A percentile compares a stretch with the other conserved stretches of the same genome.
phyloP scores from a whole-genome alignment of 1,140 invertebrate genomes.

The Drosophila lacertosa region DNA sequence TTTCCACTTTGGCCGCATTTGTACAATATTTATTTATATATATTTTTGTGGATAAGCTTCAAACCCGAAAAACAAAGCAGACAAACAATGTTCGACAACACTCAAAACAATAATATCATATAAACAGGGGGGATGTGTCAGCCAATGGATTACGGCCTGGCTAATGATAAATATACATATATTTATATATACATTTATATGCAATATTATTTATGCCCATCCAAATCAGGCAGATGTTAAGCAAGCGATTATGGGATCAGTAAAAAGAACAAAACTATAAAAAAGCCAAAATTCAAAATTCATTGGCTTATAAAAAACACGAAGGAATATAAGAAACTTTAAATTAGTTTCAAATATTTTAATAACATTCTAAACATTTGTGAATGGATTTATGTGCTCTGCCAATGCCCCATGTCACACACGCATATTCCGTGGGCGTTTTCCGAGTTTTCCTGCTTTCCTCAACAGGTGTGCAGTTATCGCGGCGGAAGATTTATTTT shows the following conservation, averaged over 20 bases:
- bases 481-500: slow-evolving; percentile 59
- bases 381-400: slow-evolving; percentile 80
- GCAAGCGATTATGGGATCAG: slow-evolving; percentile 69
- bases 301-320: slow-evolving; percentile 5
- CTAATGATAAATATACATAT: slow-evolving; percentile 73
- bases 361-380: slow-evolving; percentile 83
- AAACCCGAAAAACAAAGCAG: slow-evolving; percentile 21
- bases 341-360: slow-evolving; percentile 84
- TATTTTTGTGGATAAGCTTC: slow-evolving; percentile 62
- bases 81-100: slow-evolving; percentile 20
- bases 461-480: slow-evolving; percentile 62
- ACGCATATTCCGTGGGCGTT: slow-evolving; percentile 79
- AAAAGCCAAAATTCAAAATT: slow-evolving; percentile 16
- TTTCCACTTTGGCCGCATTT: slow-evolving; percentile 71
- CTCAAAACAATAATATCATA: slow-evolving; percentile 3
- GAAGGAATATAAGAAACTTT: slow-evolving; percentile 43
- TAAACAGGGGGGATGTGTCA: slow-evolving; percentile 29
- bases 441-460: no score
- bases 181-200: no score
- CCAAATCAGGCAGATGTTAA: slow-evolving; percentile 32
- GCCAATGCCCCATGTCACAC: slow-evolving; percentile 68
- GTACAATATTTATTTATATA: slow-evolving; percentile 63
- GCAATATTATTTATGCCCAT: slow-evolving; percentile 65
- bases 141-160: slow-evolving; percentile 66
- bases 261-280: slow-evolving; percentile 43